Conservation (phyloP, 2,797 vertebrate genomes). For the Pantherophis vulpinus region DNA sequence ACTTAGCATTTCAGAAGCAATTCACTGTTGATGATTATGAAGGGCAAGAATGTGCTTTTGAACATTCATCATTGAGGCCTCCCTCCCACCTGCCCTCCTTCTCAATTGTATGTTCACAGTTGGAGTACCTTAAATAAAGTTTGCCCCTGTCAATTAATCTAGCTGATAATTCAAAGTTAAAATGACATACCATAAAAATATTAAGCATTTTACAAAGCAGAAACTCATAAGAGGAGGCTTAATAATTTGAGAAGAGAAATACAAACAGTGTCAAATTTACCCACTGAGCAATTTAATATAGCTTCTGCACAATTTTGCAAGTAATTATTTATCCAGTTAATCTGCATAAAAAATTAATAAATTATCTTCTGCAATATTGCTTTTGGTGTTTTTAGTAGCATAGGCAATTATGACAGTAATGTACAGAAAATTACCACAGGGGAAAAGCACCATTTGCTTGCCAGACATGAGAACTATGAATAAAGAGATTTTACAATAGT, state of each 20-base stretch:
- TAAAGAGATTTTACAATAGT: conserved; percentile 18
- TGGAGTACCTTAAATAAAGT: conserved; percentile 54
- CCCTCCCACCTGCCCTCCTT: not conserved
- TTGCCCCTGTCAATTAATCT: conserved; percentile 45
- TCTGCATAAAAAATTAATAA: conserved; percentile 56
- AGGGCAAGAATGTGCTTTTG: conserved; percentile 32
- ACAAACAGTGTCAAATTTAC: conserved; percentile 56
- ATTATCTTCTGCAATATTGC: conserved; percentile 33
- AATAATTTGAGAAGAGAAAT: conserved; percentile 60
- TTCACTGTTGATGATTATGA: conserved; percentile 1
- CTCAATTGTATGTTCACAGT: conserved; percentile 17
- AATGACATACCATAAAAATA: conserved; percentile 50
- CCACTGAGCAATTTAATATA: conserved; percentile 54
- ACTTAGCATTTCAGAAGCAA: conserved; percentile 48
- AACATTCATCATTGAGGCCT: not conserved
- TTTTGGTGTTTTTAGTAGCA: conserved; percentile 44
- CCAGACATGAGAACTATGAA: conserved; percentile 32
- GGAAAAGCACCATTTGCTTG: conserved; percentile 43
- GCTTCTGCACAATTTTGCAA: conserved; percentile 63
- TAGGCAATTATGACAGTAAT: conserved; percentile 43
- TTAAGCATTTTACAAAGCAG: conserved; percentile 35
- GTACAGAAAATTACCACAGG: conserved; percentile 19
- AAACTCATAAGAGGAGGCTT: conserved; percentile 41
- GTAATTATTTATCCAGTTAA: conserved; percentile 60
- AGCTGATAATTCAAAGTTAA: conserved; percentile 45